These are phyloP conservation scores for Caenorhabditis macrosperma DNA, from an alignment of 2,888 invertebrate genomes.

Conservation along the genomic window DNA sequence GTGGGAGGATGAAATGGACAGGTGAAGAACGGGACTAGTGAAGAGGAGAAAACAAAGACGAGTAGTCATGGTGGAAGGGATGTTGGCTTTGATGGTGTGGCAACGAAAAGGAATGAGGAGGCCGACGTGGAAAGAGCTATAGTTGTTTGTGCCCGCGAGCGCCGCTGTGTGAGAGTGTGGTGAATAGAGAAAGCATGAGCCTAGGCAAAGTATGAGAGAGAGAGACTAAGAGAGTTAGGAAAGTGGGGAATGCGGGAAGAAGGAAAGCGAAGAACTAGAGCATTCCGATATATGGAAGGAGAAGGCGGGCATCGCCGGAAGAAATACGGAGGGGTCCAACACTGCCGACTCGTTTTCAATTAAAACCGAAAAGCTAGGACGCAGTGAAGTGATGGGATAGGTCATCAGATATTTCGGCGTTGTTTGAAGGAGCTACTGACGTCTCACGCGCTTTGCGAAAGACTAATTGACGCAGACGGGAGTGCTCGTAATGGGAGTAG, in stretches of 20 bases:
- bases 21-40: background rate
- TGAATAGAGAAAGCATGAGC: conserved; percentile 1
- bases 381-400: background rate
- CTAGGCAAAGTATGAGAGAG: conserved; percentile 6
- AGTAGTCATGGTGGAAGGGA: background rate
- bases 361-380: background rate
- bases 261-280: background rate
- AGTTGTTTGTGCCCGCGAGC: background rate
- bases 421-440: background rate
- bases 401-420: background rate
- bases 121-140: background rate
- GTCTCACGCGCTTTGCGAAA: background rate
- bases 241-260: background rate
- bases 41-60: background rate
- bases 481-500: background rate
- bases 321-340: too few species aligned
- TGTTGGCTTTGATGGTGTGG: background rate
- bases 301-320: too few species aligned
- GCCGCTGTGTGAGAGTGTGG: background rate
- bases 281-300: background rate
- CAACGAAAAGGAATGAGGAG: background rate
- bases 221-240: too few species aligned
- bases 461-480: background rate
- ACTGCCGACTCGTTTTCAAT: background rate
- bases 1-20: background rate